Evolutionary conservation across 1,140 invertebrate species (phyloP), one percentile per base, ranked within the genome.

Genomic region (Drosophila guanche): DNA sequence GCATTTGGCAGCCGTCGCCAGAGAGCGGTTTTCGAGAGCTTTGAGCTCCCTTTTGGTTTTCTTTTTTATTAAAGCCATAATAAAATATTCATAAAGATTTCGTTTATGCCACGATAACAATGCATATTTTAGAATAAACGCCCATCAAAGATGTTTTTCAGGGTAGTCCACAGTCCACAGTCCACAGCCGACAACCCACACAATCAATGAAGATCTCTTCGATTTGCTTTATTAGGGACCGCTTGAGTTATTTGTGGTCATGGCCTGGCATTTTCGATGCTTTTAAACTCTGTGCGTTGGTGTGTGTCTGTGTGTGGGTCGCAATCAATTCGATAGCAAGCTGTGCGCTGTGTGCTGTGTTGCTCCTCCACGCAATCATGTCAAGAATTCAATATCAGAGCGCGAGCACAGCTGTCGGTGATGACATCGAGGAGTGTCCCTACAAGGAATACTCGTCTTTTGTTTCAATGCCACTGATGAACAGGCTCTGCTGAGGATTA

Each of bases 21-120:
- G 33, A 37, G 16, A n/a, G 33, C 25, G 25, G 25, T 27, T 27
- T 27, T 53, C 33, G 16, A 23, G 27, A 10, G 29, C 46, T 72
- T 20, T 20, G 16, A 1, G 16, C 16, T 20, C 16, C 37, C 51
- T 58, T 45, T 20, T 25, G 55, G 53, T 40, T 46, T 37, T 59
- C 63, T 27, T 63, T 77, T 88, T 86, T 81, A 81, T 86, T 88
- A 71, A 78, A 74, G 78, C 70, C 75, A 81, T 88, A 88, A 86
- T 86, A 88, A 86, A 88, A 86, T 86, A 88, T 86, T 86, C 81
- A 86, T 86, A 86, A 88, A 86, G 77, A 86, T 86, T 86, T 65
- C 56, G 77, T 78, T 78, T 76, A 70, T 66, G 76, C 76, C 54
- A 66, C 76, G 56, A 76, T 69, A 79, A 76, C 50, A 56, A 53